Base-by-base conservation (phyloP, 2,113 vertebrate species). In the Apteryx mantelli region DNA sequence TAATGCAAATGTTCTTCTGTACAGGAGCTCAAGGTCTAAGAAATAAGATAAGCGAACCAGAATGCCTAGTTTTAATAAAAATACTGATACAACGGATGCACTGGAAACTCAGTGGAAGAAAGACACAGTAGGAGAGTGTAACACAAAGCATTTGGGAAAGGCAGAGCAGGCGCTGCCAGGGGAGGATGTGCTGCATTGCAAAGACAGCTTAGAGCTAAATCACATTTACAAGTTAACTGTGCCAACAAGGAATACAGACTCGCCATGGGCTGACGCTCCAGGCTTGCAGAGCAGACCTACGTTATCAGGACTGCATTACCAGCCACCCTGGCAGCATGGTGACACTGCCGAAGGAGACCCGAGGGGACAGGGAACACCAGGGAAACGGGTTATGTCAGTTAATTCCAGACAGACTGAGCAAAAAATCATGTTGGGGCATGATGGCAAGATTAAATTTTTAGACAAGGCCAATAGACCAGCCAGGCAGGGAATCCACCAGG, bases 71-170 rank as follows among this genome's bases (percentile, higher is more conserved):
- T 53, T n/a, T 24, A 42, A 58, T 30, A 18, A 32, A 56, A 64
- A 19, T 16, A 30, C 5, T 3, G 46, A 14, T 11, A 25, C 13
- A 9, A 8, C 1, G 38, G 55, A 18, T 13, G 32, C 5, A 7
- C 36, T 36, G 61, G 48, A 26, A 48, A 11, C 5, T 2, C 8
- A 0, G 17, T 5, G 48, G 56, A 40, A 40, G 71, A 30, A 26
- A 16, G 38, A 58, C 11, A 5, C 5, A 3, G n/a, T 0, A 9
- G 73, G 71, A 21, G 28, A n/a, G 44, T 0, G 1, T 3, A 26
- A 36, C 65, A 48, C 16, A 13, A 6, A 5, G 34, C 4, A 1
- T 1, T 3, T 0, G 5, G 53, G 34, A 24, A 15, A 11, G 32
- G 70, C 55, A 3, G 70, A 38, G n/a, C 16, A 1, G 21, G 64